phyloP scores from a whole-genome alignment of 2,113 vertebrate species.

The Pterocles burchelli region DNA sequence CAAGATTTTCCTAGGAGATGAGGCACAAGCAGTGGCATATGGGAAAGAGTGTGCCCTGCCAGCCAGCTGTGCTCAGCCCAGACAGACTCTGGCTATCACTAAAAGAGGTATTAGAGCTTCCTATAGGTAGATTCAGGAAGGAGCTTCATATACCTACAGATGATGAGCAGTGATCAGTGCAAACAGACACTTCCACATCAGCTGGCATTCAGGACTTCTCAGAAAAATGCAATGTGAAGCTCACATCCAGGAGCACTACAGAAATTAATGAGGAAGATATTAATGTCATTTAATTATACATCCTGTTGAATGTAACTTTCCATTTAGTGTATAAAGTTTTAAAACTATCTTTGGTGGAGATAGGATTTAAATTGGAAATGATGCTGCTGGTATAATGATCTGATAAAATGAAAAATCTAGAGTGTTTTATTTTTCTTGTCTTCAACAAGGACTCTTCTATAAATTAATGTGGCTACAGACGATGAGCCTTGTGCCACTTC shows the following conservation, averaged over 20 bases:
- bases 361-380: neutral
- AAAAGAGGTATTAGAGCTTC: neutral
- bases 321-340: neutral
- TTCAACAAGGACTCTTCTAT: conserved; percentile 2
- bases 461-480: conserved; percentile 14
- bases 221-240: neutral
- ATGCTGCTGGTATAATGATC: neutral
- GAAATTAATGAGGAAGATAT: neutral
- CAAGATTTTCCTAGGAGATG: too few relatives aligned
- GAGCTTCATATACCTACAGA: fast-evolving
- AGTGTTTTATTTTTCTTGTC: conserved; percentile 14
- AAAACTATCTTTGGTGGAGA: neutral
- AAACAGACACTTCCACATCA: neutral
- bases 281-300: neutral
- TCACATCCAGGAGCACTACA: neutral
- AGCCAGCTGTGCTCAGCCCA: too few relatives aligned
- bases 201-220: neutral
- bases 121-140: neutral
- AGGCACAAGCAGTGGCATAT: too few relatives aligned
- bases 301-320: neutral
- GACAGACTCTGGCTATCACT: neutral
- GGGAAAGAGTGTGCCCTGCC: too few relatives aligned
- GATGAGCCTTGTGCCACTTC: neutral
- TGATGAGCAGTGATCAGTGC: neutral
- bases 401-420: conserved; percentile 13